These are phyloP conservation scores for Tyrannus savana DNA, from an alignment of 2,113 vertebrate species.

Conservation along the genomic window DNA sequence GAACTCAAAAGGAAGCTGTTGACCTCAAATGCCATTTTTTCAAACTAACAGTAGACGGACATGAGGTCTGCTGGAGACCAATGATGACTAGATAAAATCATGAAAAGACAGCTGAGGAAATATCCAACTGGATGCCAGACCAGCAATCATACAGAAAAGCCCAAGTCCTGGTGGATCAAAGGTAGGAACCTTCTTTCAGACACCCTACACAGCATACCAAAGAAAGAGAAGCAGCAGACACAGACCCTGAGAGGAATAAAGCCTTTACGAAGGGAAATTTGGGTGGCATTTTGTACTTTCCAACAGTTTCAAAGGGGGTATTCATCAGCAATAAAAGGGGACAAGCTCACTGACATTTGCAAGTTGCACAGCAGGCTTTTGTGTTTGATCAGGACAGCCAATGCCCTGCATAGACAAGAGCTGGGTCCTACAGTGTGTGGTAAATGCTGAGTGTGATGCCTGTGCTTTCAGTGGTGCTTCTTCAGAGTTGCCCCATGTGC, in stretches of 20 bases:
- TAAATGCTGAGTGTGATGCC: neutral
- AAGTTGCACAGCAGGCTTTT: neutral
- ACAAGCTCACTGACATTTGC: neutral
- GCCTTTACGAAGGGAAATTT: neutral
- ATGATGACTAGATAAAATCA: neutral
- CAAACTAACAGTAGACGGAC: neutral
- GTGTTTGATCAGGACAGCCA: neutral
- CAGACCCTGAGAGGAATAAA: neutral
- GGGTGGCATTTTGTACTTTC: neutral
- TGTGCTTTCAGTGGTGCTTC: fast-evolving
- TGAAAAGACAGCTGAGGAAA: neutral
- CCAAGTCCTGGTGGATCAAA: neutral
- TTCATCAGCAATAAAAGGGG: neutral
- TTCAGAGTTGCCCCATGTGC: too few species aligned
- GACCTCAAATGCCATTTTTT: neutral
- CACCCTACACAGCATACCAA: fast-evolving
- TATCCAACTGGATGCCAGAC: neutral
- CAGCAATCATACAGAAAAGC: neutral
- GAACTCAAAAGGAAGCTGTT: neutral
- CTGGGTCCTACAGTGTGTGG: neutral
- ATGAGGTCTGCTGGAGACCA: neutral
- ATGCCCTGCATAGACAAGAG: neutral
- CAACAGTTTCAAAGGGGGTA: neutral
- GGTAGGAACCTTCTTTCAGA: neutral
- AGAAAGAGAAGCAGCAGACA: neutral